Evolutionary conservation across 2,888 invertebrate species (phyloP).

Genomic region (Microplitis deprimator): DNA sequence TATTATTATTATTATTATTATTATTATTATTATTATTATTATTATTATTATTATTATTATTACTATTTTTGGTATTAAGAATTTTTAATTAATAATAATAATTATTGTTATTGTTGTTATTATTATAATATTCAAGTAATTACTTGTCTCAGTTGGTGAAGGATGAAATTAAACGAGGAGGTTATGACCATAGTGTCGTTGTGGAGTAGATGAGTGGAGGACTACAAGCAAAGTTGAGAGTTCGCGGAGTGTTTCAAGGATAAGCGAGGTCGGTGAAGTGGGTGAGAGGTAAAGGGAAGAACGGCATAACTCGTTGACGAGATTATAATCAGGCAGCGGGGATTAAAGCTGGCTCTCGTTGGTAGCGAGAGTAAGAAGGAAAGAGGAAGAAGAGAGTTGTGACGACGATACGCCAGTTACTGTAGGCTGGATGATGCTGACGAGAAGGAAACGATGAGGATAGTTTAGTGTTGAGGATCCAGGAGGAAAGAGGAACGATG

Average conservation of each 20-base stretch:
- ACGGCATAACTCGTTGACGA: slow-evolving; percentile 69
- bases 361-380: too few relatives aligned
- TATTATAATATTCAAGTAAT: neutral
- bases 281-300: slow-evolving; percentile 46
- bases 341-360: slow-evolving; percentile 59
- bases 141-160: neutral
- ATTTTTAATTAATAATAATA: too few relatives aligned
- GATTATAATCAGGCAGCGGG: slow-evolving; percentile 69
- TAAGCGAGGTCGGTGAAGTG: slow-evolving; percentile 29
- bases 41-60: neutral
- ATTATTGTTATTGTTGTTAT: neutral
- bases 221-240: slow-evolving; percentile 43
- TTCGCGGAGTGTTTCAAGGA: slow-evolving; percentile 13
- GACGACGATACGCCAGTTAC: slow-evolving; percentile 32
- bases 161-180: neutral
- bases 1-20: neutral
- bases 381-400: slow-evolving; percentile 37
- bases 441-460: neutral
- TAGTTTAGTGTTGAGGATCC: slow-evolving; percentile 18
- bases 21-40: neutral
- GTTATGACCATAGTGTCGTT: slow-evolving; percentile 1
- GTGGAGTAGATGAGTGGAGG: slow-evolving; percentile 34
- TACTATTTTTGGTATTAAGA: neutral
- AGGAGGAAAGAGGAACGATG: slow-evolving; percentile 19
- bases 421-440: slow-evolving; percentile 10